Conservation (phyloP, 1,140 invertebrate genomes). For the Drosophila ambigua region DNA sequence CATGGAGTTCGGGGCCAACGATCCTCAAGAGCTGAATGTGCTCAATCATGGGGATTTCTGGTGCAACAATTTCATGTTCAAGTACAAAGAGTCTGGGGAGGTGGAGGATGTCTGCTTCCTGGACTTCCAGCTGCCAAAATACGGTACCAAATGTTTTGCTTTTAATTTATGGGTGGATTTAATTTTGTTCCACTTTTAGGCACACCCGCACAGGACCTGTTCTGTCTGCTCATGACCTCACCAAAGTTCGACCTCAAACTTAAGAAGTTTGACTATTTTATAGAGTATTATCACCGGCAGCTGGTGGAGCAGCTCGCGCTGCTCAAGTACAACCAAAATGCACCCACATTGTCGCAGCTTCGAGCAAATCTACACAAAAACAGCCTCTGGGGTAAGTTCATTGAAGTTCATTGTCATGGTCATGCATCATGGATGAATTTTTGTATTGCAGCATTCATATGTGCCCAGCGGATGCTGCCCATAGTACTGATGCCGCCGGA, state of each 20-base stretch:
- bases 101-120: slow-evolving; percentile 77
- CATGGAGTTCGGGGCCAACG: slow-evolving; percentile 57
- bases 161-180: too few relatives aligned
- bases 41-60: slow-evolving; percentile 87
- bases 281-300: slow-evolving; percentile 73
- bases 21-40: slow-evolving; percentile 85
- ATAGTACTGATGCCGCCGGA: slow-evolving; percentile 57
- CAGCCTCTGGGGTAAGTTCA: slow-evolving; percentile 65
- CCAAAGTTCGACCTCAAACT: slow-evolving; percentile 57
- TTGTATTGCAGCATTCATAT: slow-evolving; percentile 57
- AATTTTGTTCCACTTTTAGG: slow-evolving; percentile 6
- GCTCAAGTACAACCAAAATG: slow-evolving; percentile 54
- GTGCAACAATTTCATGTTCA: slow-evolving; percentile 83
- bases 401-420: background rate
- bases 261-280: slow-evolving; percentile 72
- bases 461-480: slow-evolving; percentile 65
- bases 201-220: slow-evolving; percentile 80
- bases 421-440: slow-evolving; percentile 5
- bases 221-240: slow-evolving; percentile 73
- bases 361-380: slow-evolving; percentile 56
- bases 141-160: slow-evolving; percentile 26
- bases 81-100: slow-evolving; percentile 45
- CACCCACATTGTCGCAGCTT: slow-evolving; percentile 59
- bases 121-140: slow-evolving; percentile 82
- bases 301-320: slow-evolving; percentile 49